Conservation (phyloP, 2,113 vertebrate genomes). For the Leucoraja erinaceus region DNA sequence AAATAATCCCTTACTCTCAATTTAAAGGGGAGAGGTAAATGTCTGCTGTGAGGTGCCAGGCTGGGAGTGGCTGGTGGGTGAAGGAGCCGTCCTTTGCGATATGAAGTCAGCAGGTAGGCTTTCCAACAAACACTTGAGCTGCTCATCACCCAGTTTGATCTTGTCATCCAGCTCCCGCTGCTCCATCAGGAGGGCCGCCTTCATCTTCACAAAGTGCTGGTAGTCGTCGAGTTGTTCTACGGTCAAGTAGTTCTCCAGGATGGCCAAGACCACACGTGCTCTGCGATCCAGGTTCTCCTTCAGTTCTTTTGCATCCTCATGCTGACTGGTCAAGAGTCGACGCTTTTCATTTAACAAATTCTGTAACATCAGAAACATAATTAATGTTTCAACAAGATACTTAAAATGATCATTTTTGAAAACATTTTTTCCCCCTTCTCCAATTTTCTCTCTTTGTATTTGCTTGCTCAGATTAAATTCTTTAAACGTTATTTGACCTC, state of each 20-base stretch:
- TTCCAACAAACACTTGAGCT: constrained; percentile 71
- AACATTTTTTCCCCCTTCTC: background rate
- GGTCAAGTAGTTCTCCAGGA: constrained; percentile 72
- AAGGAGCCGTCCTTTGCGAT: constrained; percentile 41
- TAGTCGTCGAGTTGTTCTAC: constrained; percentile 74
- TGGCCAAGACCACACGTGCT: constrained; percentile 70
- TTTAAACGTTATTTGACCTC: background rate
- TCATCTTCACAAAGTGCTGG: constrained; percentile 76
- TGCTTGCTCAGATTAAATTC: no score
- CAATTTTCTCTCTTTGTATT: background rate
- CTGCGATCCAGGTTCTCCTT: constrained; percentile 93
- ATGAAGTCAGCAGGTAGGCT: constrained; percentile 57
- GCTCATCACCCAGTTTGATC: constrained; percentile 78
- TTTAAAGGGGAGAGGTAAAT: constrained; percentile 49
- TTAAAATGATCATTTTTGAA: background rate
- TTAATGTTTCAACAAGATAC: constrained; percentile 2
- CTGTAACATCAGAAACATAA: constrained; percentile 51
- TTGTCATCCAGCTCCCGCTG: constrained; percentile 85
- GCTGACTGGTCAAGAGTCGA: constrained; percentile 76
- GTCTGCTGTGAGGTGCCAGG: constrained; percentile 45
- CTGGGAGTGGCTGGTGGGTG: constrained; percentile 50
- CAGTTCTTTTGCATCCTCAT: constrained; percentile 83
- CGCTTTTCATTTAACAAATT: constrained; percentile 74
- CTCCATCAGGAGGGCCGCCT: constrained; percentile 79
- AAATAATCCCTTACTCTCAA: background rate